phyloP scores from a whole-genome alignment of 2,797 vertebrate species.

The Coranthus polyacanthus region DNA sequence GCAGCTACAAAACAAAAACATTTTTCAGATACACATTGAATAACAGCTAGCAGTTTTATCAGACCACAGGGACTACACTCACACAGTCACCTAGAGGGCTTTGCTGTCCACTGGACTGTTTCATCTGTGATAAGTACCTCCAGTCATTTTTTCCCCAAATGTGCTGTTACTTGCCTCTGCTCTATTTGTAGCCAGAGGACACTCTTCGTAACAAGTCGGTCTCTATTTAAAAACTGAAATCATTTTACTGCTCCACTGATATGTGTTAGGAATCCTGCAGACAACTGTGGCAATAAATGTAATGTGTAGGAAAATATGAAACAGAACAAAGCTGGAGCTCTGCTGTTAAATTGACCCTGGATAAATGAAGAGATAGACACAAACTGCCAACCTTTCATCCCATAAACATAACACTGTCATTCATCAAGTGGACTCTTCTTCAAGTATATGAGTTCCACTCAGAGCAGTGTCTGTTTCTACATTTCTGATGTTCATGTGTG shows the following conservation, averaged over 20 bases:
- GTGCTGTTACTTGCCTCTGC: too few relatives aligned
- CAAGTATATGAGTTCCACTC: slow-evolving; percentile 9
- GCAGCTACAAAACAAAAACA: neutral
- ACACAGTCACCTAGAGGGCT: slow-evolving; percentile 15
- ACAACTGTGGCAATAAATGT: neutral
- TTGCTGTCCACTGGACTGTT: slow-evolving; percentile 11
- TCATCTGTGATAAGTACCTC: neutral
- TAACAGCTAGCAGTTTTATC: neutral
- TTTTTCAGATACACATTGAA: slow-evolving; percentile 1
- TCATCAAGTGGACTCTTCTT: slow-evolving; percentile 22
- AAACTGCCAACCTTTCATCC: slow-evolving; percentile 27
- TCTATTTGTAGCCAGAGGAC: neutral
- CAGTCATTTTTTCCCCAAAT: slow-evolving; percentile 1
- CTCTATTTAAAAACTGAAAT: neutral
- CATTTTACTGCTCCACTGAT: neutral
- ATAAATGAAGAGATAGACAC: slow-evolving; percentile 16
- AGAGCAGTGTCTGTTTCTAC: neutral
- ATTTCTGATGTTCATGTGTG: slow-evolving; percentile 8
- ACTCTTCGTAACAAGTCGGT: neutral
- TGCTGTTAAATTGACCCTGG: neutral
- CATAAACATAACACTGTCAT: slow-evolving; percentile 14
- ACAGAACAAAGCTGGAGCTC: neutral
- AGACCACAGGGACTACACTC: neutral
- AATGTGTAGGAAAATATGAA: slow-evolving; percentile 3
- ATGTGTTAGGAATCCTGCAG: neutral